phyloP scores from a whole-genome alignment of 2,797 vertebrate genomes.

The Sandelia bainsii region DNA sequence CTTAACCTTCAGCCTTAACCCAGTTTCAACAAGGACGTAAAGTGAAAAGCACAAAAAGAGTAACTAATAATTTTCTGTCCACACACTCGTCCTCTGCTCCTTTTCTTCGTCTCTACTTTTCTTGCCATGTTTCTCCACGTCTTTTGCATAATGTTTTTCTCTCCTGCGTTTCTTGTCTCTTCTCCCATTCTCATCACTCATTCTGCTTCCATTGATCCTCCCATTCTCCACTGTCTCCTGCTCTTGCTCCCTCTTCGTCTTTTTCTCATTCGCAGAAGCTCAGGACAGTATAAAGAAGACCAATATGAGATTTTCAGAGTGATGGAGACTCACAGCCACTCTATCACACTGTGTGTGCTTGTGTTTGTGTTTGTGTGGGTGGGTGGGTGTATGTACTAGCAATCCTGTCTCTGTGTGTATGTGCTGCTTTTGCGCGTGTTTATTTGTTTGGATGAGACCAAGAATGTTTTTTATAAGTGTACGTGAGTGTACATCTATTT shows the following conservation, averaged over 20 bases:
- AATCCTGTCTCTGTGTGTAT: not conserved
- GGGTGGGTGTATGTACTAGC: not conserved
- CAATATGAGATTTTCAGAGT: slow-evolving; percentile 58
- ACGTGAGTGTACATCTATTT: slow-evolving; percentile 27
- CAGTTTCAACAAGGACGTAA: slow-evolving; percentile 19
- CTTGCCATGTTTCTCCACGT: slow-evolving; percentile 9
- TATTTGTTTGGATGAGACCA: slow-evolving; percentile 26
- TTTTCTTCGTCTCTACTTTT: slow-evolving; percentile 26
- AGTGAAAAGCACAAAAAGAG: slow-evolving; percentile 30
- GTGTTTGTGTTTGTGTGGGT: not conserved
- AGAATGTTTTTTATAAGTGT: slow-evolving; percentile 8
- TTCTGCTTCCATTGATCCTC: slow-evolving; percentile 49
- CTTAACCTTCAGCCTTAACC: slow-evolving; percentile 39
- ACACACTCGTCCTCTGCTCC: slow-evolving; percentile 38
- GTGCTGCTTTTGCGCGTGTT: slow-evolving; percentile 22
- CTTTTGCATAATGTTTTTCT: slow-evolving; percentile 1
- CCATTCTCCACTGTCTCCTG: slow-evolving; percentile 32
- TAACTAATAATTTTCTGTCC: slow-evolving; percentile 52
- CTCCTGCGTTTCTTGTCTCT: slow-evolving; percentile 2
- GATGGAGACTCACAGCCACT: slow-evolving; percentile 58
- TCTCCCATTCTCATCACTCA: slow-evolving; percentile 33
- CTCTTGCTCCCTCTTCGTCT: slow-evolving; percentile 26
- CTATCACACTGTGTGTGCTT: slow-evolving; percentile 4
- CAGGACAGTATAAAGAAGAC: slow-evolving; percentile 40
- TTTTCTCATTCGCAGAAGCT: slow-evolving; percentile 25